Evolutionary conservation across 1,140 invertebrate genomes (phyloP).

Genomic region (Drosophila kikkawai): DNA sequence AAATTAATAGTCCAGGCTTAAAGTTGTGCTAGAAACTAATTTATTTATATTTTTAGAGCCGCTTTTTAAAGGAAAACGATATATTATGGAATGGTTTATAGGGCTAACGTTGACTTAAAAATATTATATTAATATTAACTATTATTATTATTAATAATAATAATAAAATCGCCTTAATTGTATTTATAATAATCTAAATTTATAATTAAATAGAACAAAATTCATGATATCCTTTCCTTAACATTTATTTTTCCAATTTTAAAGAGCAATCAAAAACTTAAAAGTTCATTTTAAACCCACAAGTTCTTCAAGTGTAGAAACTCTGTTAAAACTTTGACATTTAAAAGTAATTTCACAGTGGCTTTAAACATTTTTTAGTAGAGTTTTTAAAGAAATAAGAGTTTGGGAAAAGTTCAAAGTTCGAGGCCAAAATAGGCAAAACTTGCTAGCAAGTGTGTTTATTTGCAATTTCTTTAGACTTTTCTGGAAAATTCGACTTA

Average conservation of each 20-base stretch:
- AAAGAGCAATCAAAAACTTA: not conserved
- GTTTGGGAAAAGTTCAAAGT: slow-evolving; percentile 4
- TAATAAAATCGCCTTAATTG: too few species aligned
- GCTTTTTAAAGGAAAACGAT: too few species aligned
- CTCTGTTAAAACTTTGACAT: slow-evolving; percentile 13
- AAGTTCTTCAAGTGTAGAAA: not conserved
- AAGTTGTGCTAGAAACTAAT: too few species aligned
- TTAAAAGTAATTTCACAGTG: slow-evolving; percentile 6
- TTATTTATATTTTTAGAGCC: too few species aligned
- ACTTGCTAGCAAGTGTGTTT: slow-evolving; percentile 16
- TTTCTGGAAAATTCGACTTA: slow-evolving; percentile 26
- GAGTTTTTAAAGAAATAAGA: slow-evolving; percentile 7
- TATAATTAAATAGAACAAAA: not conserved
- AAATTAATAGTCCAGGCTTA: too few species aligned
- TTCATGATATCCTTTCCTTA: not conserved
- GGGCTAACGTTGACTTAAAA: too few species aligned
- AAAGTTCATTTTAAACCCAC: accelerated
- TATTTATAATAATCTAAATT: too few species aligned
- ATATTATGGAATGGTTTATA: too few species aligned
- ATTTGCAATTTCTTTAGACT: slow-evolving; percentile 16
- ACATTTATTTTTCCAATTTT: not conserved
- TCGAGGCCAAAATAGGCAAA: slow-evolving; percentile 9
- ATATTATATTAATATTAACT: too few species aligned
- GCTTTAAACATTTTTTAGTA: slow-evolving; percentile 6
- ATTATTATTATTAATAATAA: too few species aligned